Evolutionary conservation across 2,888 invertebrate species (phyloP), one percentile per base, ranked within the genome.

Genomic region (Polyploca ridens): DNA sequence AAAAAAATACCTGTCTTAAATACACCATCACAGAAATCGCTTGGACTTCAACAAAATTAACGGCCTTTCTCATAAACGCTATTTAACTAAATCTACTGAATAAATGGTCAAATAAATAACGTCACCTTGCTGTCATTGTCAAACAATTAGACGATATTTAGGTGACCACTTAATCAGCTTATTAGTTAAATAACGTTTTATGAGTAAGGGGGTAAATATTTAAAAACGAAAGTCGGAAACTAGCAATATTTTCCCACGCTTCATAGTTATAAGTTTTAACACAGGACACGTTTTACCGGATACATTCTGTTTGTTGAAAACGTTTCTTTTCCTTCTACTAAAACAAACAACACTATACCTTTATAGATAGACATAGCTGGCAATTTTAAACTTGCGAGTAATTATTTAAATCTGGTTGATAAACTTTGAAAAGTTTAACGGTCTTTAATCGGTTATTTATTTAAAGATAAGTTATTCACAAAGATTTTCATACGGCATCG

Each of bases 261-360:
- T 64, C 64, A 58, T 44, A 19, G 58, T 64, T 66, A 70, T 69
- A 59, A 67, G 74, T 64, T 64, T 10, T 54, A 54, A 54, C 19
- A 57, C 72, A 74, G 76, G 82, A 79, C 64, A 72, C 67, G 69
- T 74, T 81, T 83, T 83, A 76, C 83, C 84, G 85, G 83, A 83
- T 68, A 75, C 65, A 64, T 64, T 70, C 65, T 80, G 71, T 85
- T 83, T 82, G 81, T 70, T 67, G 61, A 76, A 73, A 76, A 13
- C 19, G 75, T 77, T 79, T 83, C 72, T 74, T 77, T 79, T 78
- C 68, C 71, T 64, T 63, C 13, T 10, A 54, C 54, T 16, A 54
- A 35, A 33, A 63, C 14, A 59, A 16, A 59, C 38, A 46, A 62
- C 57, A 54, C 62, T 63, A 62, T 63, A 62, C 64, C 58, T 49